Evolutionary conservation across 2,797 vertebrate species (phyloP).

Genomic region (Pseudopleuronectes americanus): DNA sequence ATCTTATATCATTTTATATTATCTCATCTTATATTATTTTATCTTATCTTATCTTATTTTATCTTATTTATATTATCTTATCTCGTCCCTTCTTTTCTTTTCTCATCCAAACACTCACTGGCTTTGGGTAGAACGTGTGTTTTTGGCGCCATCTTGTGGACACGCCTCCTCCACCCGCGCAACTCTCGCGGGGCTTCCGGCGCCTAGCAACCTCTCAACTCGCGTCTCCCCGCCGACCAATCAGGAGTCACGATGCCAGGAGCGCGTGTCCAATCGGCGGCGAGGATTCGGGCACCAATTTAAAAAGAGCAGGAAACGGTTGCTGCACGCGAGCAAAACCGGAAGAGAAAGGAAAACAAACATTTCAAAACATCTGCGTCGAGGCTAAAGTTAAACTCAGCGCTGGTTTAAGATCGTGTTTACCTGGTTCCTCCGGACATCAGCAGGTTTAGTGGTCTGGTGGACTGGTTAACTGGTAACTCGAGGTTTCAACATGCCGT

Average conservation of each 20-base stretch:
- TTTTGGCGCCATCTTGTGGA: constrained; percentile 60
- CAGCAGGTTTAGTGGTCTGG: background rate
- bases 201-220: constrained; percentile 68
- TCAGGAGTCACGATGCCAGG: constrained; percentile 30
- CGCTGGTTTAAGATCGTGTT: no score
- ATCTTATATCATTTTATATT: no score
- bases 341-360: background rate
- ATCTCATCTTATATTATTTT: no score
- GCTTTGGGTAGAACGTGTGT: background rate
- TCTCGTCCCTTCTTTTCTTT: no score
- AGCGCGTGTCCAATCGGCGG: constrained; percentile 69
- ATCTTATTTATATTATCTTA: no score
- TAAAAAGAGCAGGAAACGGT: constrained; percentile 62
- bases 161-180: constrained; percentile 43
- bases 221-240: constrained; percentile 67
- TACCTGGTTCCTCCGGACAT: background rate
- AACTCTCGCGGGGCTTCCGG: constrained; percentile 68
- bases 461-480: no score
- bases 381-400: no score
- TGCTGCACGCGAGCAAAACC: background rate
- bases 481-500: constrained; percentile 83
- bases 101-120: no score
- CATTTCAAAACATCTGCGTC: background rate
- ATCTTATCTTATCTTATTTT: no score
- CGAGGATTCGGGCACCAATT: constrained; percentile 73